These are phyloP conservation scores for Drosophila acutilabella DNA, from an alignment of 2,888 invertebrate species.

Conservation along the genomic window DNA sequence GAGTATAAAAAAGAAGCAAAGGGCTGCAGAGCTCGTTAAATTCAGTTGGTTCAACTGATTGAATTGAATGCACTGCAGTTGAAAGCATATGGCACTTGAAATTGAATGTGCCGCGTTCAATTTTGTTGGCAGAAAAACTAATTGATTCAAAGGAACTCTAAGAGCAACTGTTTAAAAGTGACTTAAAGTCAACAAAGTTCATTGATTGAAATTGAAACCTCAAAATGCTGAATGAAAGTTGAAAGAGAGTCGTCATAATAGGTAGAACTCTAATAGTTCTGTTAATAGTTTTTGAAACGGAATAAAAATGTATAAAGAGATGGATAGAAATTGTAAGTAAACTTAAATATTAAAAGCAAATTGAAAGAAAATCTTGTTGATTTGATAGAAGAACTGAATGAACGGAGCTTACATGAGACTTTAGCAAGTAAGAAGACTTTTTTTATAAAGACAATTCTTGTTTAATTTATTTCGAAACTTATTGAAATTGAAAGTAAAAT, in stretches of 20 bases:
- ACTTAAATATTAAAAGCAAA: not conserved
- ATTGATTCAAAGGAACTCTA: not conserved
- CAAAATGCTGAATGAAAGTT: no score
- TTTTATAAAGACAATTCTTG: no score
- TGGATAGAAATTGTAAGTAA: no score
- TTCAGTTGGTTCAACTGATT: conserved; percentile 13
- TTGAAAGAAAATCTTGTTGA: not conserved
- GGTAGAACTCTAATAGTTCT: no score
- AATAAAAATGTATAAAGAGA: no score
- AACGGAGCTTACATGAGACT: no score
- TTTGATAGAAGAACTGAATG: no score
- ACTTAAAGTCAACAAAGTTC: not conserved
- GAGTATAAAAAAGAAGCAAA: conserved; percentile 13
- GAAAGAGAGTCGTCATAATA: no score
- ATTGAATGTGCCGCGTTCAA: not conserved
- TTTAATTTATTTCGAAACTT: not conserved
- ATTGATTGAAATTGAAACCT: conserved; percentile 4
- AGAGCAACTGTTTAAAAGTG: conserved; percentile 1
- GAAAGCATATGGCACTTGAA: conserved; percentile 17
- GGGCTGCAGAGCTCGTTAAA: conserved; percentile 26
- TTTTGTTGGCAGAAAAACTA: not conserved
- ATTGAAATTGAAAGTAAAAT: not conserved
- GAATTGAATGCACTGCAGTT: conserved; percentile 23
- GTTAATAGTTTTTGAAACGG: no score
- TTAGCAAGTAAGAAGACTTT: not conserved